Conservation (phyloP, 2,888 invertebrate species). For the Saturnia pavonia region DNA sequence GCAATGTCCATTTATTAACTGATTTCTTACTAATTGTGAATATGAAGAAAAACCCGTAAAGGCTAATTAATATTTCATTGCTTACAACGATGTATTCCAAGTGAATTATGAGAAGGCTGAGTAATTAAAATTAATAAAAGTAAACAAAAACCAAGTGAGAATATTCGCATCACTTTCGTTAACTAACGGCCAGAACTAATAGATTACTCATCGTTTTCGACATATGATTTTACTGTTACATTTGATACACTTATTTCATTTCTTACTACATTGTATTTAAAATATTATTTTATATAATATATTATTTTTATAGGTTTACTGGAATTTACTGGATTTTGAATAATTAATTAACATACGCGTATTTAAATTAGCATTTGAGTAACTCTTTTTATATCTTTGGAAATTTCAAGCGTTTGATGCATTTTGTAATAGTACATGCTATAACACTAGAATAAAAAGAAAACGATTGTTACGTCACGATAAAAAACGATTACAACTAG, state of each 20-base stretch:
- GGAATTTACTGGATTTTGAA: too few species aligned
- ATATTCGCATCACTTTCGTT: slow-evolving; percentile 54
- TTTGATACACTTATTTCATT: slow-evolving; percentile 20
- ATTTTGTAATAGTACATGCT: background rate
- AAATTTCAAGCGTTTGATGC: background rate
- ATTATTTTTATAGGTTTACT: too few species aligned
- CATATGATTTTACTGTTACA: slow-evolving; percentile 19
- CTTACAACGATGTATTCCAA: background rate
- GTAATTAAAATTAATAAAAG: slow-evolving; percentile 13
- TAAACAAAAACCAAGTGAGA: slow-evolving; percentile 13
- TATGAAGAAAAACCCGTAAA: background rate
- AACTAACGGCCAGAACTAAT: slow-evolving; percentile 52
- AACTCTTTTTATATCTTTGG: background rate
- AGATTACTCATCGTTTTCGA: slow-evolving; percentile 44
- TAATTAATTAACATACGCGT: background rate
- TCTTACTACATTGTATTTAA: background rate
- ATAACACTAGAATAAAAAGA: too few species aligned
- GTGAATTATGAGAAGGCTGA: background rate
- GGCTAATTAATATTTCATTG: background rate
- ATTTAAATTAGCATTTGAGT: background rate
- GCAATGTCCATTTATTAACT: background rate
- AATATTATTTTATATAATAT: background rate
- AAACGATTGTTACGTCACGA: too few species aligned
- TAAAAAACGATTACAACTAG: too few species aligned
- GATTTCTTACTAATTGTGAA: background rate